Evolutionary conservation across 1,140 invertebrate genomes (phyloP).

Genomic region (Drosophila melanica): DNA sequence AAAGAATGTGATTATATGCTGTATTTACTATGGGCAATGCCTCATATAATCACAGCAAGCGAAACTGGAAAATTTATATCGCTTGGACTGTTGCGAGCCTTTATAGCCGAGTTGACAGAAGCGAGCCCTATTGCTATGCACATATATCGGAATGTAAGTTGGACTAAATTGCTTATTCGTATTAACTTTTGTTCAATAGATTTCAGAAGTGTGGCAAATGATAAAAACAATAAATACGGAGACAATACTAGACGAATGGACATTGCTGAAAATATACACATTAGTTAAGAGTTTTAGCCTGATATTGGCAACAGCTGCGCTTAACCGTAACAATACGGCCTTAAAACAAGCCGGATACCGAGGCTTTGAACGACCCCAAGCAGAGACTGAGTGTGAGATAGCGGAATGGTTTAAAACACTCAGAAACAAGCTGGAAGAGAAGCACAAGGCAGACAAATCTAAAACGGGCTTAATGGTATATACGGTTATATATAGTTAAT

Average conservation of each 20-base stretch:
- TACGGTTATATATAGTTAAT: background rate
- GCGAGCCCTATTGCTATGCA: conserved; percentile 38
- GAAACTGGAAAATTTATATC: conserved; percentile 67
- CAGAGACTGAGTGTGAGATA: conserved; percentile 26
- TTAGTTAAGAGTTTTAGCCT: conserved; percentile 48
- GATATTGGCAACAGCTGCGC: conserved; percentile 43
- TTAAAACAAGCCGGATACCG: conserved; percentile 56
- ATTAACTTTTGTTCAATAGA: conserved; percentile 21
- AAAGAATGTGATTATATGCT: conserved; percentile 41
- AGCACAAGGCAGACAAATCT: conserved; percentile 32
- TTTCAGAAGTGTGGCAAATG: conserved; percentile 61
- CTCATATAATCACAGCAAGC: conserved; percentile 58
- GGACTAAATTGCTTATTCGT: background rate
- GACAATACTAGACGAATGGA: conserved; percentile 47
- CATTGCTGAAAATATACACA: conserved; percentile 40
- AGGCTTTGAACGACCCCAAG: conserved; percentile 53
- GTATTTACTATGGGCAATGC: conserved; percentile 44
- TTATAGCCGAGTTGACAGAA: conserved; percentile 39
- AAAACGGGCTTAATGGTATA: conserved; percentile 43
- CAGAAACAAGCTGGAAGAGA: conserved; percentile 45
- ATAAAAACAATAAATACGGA: conserved; percentile 36
- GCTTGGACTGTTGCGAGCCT: conserved; percentile 42
- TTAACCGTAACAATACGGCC: conserved; percentile 37
- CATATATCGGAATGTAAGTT: conserved; percentile 61
- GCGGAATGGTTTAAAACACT: conserved; percentile 52